phyloP scores from a whole-genome alignment of 2,797 vertebrate genomes.

The Schizopygopsis malacanthus region DNA sequence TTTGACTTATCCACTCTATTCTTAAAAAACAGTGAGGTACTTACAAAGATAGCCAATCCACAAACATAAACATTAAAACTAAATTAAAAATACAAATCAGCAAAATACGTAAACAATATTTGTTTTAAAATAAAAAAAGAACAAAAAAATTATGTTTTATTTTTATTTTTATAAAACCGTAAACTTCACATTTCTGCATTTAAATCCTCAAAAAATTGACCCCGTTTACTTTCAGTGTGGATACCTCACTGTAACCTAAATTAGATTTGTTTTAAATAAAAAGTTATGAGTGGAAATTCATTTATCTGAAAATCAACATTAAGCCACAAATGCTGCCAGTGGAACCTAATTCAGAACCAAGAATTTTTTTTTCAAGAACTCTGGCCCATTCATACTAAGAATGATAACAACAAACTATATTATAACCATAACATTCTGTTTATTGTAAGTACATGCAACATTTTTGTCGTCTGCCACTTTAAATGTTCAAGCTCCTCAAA shows the following conservation, averaged over 20 bases:
- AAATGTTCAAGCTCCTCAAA: background rate
- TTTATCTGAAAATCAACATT: background rate
- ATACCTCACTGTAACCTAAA: background rate
- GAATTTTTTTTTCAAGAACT: too few species aligned
- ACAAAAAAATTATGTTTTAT: too few species aligned
- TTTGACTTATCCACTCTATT: background rate
- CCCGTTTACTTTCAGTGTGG: background rate
- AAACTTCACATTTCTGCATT: background rate
- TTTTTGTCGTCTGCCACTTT: background rate
- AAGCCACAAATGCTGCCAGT: background rate
- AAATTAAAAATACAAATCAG: background rate
- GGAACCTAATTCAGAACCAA: too few species aligned
- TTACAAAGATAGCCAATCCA: background rate
- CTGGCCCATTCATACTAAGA: background rate
- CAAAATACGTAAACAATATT: background rate
- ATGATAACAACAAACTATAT: background rate
- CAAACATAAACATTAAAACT: background rate
- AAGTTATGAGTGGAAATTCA: too few species aligned
- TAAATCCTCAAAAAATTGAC: background rate
- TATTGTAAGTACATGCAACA: background rate
- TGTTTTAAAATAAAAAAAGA: too few species aligned
- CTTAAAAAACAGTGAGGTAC: background rate
- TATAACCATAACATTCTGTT: background rate
- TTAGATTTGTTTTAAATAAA: too few species aligned
- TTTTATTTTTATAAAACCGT: too few species aligned